A percentile compares a stretch with the other conserved stretches of the same genome.
Conservation (phyloP, 2,888 invertebrate genomes). For the Gibbula magus region DNA sequence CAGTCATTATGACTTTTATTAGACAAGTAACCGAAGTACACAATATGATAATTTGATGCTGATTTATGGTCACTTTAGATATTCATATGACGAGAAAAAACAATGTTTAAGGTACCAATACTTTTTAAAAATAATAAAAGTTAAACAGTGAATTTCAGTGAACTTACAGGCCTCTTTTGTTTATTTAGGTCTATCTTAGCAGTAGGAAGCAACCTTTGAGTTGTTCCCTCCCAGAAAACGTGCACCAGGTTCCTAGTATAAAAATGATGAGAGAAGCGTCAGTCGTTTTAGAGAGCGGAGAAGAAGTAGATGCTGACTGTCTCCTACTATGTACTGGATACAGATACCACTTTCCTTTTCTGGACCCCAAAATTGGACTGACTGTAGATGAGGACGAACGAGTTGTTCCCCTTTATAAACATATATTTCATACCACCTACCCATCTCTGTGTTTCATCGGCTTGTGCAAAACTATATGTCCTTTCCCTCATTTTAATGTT, state of each 20-base stretch:
- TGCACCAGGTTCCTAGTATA: slow-evolving; percentile 67
- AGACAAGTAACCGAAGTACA: too few relatives aligned
- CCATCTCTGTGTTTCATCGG: slow-evolving; percentile 90
- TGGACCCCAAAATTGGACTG: slow-evolving; percentile 74
- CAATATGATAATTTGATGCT: too few relatives aligned
- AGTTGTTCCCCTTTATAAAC: slow-evolving; percentile 89
- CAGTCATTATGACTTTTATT: too few relatives aligned
- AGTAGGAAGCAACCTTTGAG: slow-evolving; percentile 58
- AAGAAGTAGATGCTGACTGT: slow-evolving; percentile 80
- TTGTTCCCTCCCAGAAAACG: slow-evolving; percentile 58
- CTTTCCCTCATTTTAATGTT: slow-evolving; percentile 84
- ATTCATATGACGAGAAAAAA: too few relatives aligned
- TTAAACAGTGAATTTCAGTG: not conserved
- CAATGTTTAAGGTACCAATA: too few relatives aligned
- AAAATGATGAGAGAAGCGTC: slow-evolving; percentile 41
- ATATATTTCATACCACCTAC: slow-evolving; percentile 86
- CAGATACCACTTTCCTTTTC: slow-evolving; percentile 86
- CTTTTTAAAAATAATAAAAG: too few relatives aligned
- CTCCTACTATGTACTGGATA: slow-evolving; percentile 87
- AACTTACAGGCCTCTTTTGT: not conserved
- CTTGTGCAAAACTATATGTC: slow-evolving; percentile 87
- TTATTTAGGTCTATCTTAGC: slow-evolving; percentile 68
- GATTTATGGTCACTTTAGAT: too few relatives aligned
- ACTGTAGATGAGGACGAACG: slow-evolving; percentile 81
- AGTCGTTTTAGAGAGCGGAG: slow-evolving; percentile 79